Evolutionary conservation across 2,888 invertebrate species (phyloP).

Genomic region (Odontothrips loti): DNA sequence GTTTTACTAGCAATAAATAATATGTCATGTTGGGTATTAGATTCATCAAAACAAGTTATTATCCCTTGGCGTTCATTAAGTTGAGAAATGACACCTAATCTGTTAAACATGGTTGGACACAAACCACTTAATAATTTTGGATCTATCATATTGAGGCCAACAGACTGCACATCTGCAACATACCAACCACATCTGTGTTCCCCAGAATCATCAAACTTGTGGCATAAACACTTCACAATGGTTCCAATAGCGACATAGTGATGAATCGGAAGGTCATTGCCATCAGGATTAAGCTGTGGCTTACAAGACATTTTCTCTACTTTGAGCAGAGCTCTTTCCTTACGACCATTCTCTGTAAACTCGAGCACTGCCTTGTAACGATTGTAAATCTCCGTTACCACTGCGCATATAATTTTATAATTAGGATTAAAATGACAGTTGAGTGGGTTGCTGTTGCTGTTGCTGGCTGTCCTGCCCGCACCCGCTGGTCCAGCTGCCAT

Average conservation of each 20-base stretch:
- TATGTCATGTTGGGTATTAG: not conserved
- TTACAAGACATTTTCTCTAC: not conserved
- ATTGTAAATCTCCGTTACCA: not conserved
- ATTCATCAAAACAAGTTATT: not conserved
- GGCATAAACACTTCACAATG: not conserved
- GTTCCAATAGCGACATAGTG: not conserved
- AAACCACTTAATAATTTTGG: not conserved
- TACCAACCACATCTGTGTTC: constrained; percentile 10
- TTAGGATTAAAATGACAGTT: not conserved
- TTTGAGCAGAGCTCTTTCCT: not conserved
- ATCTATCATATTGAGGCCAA: not conserved
- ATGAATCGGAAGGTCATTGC: not conserved
- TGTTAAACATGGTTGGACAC: not conserved
- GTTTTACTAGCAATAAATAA: not conserved
- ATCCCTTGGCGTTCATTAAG: not conserved
- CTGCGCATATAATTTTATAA: not conserved
- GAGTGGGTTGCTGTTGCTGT: not conserved
- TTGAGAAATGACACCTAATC: not conserved
- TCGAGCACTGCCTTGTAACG: constrained; percentile 12
- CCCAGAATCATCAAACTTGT: not conserved
- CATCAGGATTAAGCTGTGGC: not conserved
- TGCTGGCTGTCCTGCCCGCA: too few species aligned
- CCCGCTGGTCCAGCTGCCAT: too few species aligned
- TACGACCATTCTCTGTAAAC: not conserved
- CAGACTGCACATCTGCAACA: not conserved